Conservation (phyloP, 2,888 invertebrate species). For the Mesorhabditis spiculigera region DNA sequence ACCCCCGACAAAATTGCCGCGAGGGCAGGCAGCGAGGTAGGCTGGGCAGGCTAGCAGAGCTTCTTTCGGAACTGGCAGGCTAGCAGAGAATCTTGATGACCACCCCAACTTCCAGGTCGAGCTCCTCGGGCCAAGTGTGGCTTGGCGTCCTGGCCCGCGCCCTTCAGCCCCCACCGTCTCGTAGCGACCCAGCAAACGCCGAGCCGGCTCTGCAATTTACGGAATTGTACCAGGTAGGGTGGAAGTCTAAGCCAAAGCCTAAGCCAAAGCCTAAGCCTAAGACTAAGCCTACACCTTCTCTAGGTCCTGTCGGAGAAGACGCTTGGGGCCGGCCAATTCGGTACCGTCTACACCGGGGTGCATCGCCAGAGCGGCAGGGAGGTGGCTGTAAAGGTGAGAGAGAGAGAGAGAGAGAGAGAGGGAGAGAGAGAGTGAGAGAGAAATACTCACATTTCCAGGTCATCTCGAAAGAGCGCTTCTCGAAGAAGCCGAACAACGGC, state of each 20-base stretch:
- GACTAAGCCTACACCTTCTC: background rate
- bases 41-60: background rate
- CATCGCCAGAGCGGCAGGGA: slow-evolving; percentile 53
- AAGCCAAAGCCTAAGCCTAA: background rate
- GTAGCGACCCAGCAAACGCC: slow-evolving; percentile 42
- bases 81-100: background rate
- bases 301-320: slow-evolving; percentile 80
- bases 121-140: slow-evolving; percentile 3
- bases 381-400: slow-evolving; percentile 55
- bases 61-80: background rate
- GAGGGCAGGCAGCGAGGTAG: slow-evolving; percentile 17
- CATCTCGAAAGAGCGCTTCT: slow-evolving; percentile 57
- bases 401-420: slow-evolving; percentile 3
- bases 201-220: slow-evolving; percentile 56
- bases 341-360: slow-evolving; percentile 89
- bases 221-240: slow-evolving; percentile 48
- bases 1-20: slow-evolving; percentile 36
- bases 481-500: slow-evolving; percentile 37
- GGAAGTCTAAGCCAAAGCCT: too few species aligned
- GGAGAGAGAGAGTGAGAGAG: background rate
- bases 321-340: slow-evolving; percentile 96
- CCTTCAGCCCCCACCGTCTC: slow-evolving; percentile 42
- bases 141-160: slow-evolving; percentile 10
- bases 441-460: slow-evolving; percentile 23
- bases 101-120: background rate